Base-by-base conservation (phyloP, 2,113 vertebrate species). In the Holacanthus passer region DNA sequence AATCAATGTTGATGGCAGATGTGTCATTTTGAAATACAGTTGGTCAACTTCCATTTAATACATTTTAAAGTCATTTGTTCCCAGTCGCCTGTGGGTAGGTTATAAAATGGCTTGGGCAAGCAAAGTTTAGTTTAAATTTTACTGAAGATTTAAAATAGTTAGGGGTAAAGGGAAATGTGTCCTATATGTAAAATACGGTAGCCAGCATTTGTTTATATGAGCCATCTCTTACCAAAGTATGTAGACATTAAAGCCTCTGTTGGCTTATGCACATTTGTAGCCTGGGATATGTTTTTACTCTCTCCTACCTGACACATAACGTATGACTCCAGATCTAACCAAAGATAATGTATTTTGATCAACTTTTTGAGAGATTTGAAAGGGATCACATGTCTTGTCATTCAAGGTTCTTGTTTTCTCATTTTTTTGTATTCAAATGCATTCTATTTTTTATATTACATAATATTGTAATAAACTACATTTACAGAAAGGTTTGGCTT, bases 361-460 rank as follows among this genome's bases (percentile, higher is more conserved):
- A 41, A 55, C 63, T 39, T 88, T 79, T 81, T 88, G 67, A 85
- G 83, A 64, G 82, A 83, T 91, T 78, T 88, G 68, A 95, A 95
- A 95, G 93, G 94, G 93, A 94, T 93, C 60, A 56, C 90, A 86
- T 89, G 63, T 85, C 73, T 91, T 84, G 74, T 91, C 77, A 72
- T 86, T 83, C 64, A 77, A 85, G 41, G 27, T 88, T 62, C 19
- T 73, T 74, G 68, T 91, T 88, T 86, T 87, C 79, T 82, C 88
- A 62, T 79, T 92, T 79, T 92, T 94, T 95, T 95, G 81, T 96
- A 95, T 88, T 91, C 88, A 95, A 95, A 96, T 93, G 86, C 91
- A 94, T 95, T 95, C 82, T 95, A 95, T 96, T 96, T 96, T 95
- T 96, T 95, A 94, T 96, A 95, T 94, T 89, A 91, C 91, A 87